phyloP scores from a whole-genome alignment of 1,140 invertebrate genomes.

The Drosophila mojavensis region DNA sequence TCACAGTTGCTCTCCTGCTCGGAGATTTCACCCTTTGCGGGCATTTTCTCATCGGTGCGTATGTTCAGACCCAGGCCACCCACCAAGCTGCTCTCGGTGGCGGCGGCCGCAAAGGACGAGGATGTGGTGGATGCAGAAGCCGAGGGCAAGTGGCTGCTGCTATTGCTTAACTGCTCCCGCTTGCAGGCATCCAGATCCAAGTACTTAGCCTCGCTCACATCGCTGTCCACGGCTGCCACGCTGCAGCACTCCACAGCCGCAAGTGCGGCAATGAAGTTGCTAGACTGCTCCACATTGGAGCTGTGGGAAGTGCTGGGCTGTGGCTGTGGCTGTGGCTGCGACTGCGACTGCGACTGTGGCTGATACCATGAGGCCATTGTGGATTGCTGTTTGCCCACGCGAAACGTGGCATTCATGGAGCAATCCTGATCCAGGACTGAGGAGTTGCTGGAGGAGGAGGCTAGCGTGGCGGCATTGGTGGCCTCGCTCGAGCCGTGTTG shows the following conservation, averaged over 20 bases:
- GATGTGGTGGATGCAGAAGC: slow-evolving; percentile 71
- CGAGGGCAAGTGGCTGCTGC: slow-evolving; percentile 63
- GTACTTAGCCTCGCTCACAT: slow-evolving; percentile 74
- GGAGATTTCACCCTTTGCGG: slow-evolving; percentile 91
- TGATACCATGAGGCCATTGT: slow-evolving; percentile 55
- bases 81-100: slow-evolving; percentile 75
- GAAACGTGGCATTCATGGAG: slow-evolving; percentile 70
- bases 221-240: slow-evolving; percentile 60
- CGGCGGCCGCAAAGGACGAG: slow-evolving; percentile 71
- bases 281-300: slow-evolving; percentile 56
- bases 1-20: slow-evolving; percentile 93
- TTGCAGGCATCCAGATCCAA: slow-evolving; percentile 80
- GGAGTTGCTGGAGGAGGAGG: slow-evolving; percentile 75
- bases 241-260: slow-evolving; percentile 70
- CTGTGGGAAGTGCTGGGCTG: slow-evolving; percentile 36
- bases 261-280: slow-evolving; percentile 70
- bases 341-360: background rate
- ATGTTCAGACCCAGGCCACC: slow-evolving; percentile 88
- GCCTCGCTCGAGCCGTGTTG: slow-evolving; percentile 65
- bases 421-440: slow-evolving; percentile 65
- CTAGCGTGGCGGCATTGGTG: slow-evolving; percentile 74
- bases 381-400: slow-evolving; percentile 57
- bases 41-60: slow-evolving; percentile 92
- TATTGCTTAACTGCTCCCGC: slow-evolving; percentile 69
- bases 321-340: slow-evolving; percentile 27